Evolutionary conservation across 2,113 vertebrate species (phyloP).

Genomic region (Natator depressus): DNA sequence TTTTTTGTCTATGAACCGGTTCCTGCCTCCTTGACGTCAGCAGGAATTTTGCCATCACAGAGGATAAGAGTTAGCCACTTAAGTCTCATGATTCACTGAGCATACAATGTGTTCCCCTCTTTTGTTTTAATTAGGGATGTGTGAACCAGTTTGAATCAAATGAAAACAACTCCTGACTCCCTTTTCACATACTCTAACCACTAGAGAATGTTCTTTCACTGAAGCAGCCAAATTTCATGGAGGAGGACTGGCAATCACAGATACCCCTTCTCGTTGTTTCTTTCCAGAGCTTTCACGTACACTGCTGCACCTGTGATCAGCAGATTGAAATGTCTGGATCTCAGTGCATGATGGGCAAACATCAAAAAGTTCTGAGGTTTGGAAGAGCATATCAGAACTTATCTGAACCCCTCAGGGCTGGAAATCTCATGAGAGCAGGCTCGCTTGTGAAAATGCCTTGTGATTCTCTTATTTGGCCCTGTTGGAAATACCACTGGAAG

Average conservation of each 20-base stretch:
- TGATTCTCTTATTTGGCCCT: not conserved
- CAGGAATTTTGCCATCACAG: not conserved
- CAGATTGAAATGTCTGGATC: fast-evolving
- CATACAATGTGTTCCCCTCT: slow-evolving; percentile 52
- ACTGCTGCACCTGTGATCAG: not conserved
- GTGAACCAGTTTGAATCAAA: slow-evolving; percentile 58
- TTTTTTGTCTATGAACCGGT: not conserved
- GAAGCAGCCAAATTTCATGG: slow-evolving; percentile 49
- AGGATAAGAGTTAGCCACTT: slow-evolving; percentile 49
- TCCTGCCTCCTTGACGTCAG: not conserved
- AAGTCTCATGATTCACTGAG: slow-evolving; percentile 53
- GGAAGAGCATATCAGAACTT: not conserved
- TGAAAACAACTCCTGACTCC: slow-evolving; percentile 52
- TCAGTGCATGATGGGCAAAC: fast-evolving
- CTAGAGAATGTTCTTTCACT: slow-evolving; percentile 11
- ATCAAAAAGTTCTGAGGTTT: fast-evolving
- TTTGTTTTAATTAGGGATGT: slow-evolving; percentile 48
- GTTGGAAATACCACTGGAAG: not conserved
- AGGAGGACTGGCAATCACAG: not conserved
- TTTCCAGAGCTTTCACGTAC: not conserved
- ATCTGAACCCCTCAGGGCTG: not conserved
- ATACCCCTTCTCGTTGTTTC: not conserved
- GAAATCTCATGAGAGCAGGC: not conserved
- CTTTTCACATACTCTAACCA: slow-evolving; percentile 47
- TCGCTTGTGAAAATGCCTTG: not conserved